Evolutionary conservation across 2,113 vertebrate species (phyloP).

Genomic region (Galbula dea): DNA sequence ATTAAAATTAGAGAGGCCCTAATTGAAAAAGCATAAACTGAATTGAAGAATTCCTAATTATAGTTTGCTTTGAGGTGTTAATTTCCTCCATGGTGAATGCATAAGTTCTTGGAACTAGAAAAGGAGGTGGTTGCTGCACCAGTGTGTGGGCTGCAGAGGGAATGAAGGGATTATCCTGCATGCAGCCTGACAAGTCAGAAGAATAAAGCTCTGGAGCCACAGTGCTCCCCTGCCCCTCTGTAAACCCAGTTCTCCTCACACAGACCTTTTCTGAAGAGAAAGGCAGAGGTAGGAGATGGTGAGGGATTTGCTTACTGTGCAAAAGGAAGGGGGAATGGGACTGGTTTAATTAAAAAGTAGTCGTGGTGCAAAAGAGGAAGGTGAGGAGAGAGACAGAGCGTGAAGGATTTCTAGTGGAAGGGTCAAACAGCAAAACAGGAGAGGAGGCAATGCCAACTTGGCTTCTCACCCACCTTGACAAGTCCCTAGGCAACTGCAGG

Average conservation of each 20-base stretch:
- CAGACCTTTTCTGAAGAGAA: background rate
- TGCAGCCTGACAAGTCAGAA: slow-evolving; percentile 23
- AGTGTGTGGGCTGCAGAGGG: slow-evolving; percentile 40
- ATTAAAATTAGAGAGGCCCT: slow-evolving; percentile 83
- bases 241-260: background rate
- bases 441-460: background rate
- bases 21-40: slow-evolving; percentile 84
- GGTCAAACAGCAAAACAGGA: background rate
- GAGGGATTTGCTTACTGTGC: background rate
- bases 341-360: background rate
- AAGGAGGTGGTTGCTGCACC: slow-evolving; percentile 61
- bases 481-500: background rate
- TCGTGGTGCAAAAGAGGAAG: background rate
- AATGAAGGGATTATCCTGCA: slow-evolving; percentile 51
- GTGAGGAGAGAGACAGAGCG: rapidly evolving
- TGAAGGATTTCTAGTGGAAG: background rate
- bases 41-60: slow-evolving; percentile 85
- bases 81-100: slow-evolving; percentile 77
- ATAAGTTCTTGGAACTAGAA: slow-evolving; percentile 76
- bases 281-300: background rate
- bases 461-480: background rate
- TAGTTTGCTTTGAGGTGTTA: slow-evolving; percentile 82
- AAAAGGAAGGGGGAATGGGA: background rate
- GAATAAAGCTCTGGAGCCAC: slow-evolving; percentile 17
- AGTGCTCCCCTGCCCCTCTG: background rate